A percentile compares a stretch with the other conserved stretches of the same genome.
phyloP scores from a whole-genome alignment of 2,113 vertebrate species.

The Anthoscopus minutus region DNA sequence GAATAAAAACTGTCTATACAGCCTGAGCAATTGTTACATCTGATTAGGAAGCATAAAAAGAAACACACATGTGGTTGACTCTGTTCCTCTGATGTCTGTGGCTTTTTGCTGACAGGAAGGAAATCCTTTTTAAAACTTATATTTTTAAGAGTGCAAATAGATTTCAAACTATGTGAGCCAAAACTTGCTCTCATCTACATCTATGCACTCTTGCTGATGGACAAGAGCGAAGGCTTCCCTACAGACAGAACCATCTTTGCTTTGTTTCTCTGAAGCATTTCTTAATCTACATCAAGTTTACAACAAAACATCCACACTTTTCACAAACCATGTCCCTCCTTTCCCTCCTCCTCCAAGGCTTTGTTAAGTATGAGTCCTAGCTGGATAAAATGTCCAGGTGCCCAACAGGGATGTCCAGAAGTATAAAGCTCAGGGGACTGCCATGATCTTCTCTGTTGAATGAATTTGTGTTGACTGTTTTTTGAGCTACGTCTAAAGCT shows the following conservation, averaged over 20 bases:
- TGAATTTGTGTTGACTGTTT: background rate
- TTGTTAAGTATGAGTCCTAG: background rate
- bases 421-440: background rate
- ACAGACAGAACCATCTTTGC: background rate
- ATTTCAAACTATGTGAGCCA: constrained; percentile 22
- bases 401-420: background rate
- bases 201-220: background rate
- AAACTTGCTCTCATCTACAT: constrained; percentile 12
- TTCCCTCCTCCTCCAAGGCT: background rate
- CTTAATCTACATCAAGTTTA: background rate
- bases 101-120: constrained; percentile 60
- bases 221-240: background rate
- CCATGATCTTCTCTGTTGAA: background rate
- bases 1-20: constrained; percentile 40
- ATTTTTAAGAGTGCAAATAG: constrained; percentile 47
- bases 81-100: constrained; percentile 48
- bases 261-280: background rate
- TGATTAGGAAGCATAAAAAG: constrained; percentile 56
- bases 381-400: background rate
- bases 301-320: background rate
- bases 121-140: constrained; percentile 50
- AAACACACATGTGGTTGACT: constrained; percentile 51
- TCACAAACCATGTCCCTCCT: rapidly evolving
- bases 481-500: background rate
- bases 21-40: constrained; percentile 54